phyloP scores from a whole-genome alignment of 1,140 invertebrate species.

The Drosophila simulans region DNA sequence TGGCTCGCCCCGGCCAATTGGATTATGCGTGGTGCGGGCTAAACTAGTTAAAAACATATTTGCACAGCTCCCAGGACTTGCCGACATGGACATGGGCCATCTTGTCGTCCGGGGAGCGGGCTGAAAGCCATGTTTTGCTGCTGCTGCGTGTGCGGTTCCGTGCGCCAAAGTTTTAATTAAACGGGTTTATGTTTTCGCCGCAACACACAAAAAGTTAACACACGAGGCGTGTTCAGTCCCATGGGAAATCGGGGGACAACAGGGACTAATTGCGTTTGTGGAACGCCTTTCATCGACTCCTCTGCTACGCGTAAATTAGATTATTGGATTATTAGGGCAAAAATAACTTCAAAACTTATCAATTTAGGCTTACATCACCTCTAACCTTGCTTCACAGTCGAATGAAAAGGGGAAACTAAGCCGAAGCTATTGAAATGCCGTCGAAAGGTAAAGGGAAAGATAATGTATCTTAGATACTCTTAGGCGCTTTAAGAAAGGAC shows the following conservation, averaged over 20 bases:
- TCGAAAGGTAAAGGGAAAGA: no score
- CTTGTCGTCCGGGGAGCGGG: conserved; percentile 18
- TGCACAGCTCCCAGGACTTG: conserved; percentile 17
- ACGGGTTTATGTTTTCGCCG: conserved; percentile 71
- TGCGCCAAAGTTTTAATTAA: conserved; percentile 76
- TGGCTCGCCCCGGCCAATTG: conserved; percentile 46
- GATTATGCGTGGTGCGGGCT: conserved; percentile 53
- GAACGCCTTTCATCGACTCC: neutral
- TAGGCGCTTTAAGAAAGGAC: no score
- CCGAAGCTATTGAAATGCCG: no score
- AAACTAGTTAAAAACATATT: conserved; percentile 77
- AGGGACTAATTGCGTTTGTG: neutral
- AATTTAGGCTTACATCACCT: no score
- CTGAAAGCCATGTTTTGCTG: conserved; percentile 25
- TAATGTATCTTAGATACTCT: no score
- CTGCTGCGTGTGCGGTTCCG: conserved; percentile 37
- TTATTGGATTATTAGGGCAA: neutral
- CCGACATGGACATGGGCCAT: conserved; percentile 19
- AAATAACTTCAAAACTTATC: no score
- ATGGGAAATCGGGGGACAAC: conserved; percentile 5
- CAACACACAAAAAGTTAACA: conserved; percentile 47
- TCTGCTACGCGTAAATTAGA: neutral
- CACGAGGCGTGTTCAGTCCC: conserved; percentile 1
- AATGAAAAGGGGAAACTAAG: no score
- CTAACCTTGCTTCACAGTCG: no score